These are phyloP conservation scores for Rhorus exstirpatorius DNA, from an alignment of 2,888 invertebrate species.

Conservation along the genomic window DNA sequence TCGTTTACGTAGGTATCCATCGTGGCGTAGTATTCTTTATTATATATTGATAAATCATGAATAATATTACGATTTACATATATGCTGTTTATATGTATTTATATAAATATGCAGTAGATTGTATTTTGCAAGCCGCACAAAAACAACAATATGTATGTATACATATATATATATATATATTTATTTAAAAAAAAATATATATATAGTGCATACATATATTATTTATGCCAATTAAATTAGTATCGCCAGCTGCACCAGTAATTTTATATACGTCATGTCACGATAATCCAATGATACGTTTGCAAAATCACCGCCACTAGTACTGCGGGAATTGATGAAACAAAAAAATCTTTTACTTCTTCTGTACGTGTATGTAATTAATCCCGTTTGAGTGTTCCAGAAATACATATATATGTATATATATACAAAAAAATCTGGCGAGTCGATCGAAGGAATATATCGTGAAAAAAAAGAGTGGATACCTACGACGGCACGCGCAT, in stretches of 20 bases:
- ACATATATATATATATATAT: too few relatives aligned
- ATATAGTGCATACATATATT: conserved; percentile 52
- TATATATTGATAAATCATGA: conserved; percentile 62
- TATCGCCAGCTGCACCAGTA: conserved; percentile 74
- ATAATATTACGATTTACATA: conserved; percentile 78
- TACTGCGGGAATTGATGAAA: conserved; percentile 70
- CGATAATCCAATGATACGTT: conserved; percentile 65
- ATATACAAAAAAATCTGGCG: conserved; percentile 66
- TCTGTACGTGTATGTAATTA: conserved; percentile 72
- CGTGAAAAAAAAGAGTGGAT: conserved; percentile 72
- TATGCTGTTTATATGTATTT: conserved; percentile 63
- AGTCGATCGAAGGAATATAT: conserved; percentile 67
- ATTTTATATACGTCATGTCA: conserved; percentile 72
- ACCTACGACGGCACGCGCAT: conserved; percentile 76
- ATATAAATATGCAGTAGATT: conserved; percentile 66
- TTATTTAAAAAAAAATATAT: conserved; percentile 23
- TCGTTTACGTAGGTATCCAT: conserved; percentile 75
- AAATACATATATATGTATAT: conserved; percentile 68
- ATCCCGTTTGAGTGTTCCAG: conserved; percentile 78
- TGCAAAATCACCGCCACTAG: conserved; percentile 68
- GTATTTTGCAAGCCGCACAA: conserved; percentile 69
- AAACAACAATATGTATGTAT: conserved; percentile 27
- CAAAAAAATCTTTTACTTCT: conserved; percentile 56
- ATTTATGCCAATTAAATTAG: conserved; percentile 63
- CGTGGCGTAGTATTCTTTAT: conserved; percentile 71